Evolutionary conservation across 2,797 vertebrate species (phyloP).

Genomic region (Tadarida brasiliensis): DNA sequence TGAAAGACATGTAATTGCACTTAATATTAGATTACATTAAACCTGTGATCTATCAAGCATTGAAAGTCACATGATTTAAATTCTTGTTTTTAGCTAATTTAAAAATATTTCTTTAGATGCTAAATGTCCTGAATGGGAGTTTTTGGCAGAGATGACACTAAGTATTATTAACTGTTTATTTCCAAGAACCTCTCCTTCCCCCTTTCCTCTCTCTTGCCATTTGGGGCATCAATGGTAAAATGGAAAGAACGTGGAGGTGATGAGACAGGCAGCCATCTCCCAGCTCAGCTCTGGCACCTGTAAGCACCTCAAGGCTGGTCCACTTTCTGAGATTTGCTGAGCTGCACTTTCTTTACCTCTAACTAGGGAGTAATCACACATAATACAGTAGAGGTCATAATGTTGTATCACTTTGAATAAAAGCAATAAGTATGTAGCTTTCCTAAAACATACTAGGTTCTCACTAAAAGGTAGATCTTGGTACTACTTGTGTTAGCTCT

Average conservation of each 20-base stretch:
- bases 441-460: background rate
- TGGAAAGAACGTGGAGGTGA: background rate
- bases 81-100: background rate
- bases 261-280: background rate
- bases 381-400: background rate
- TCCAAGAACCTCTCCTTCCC: background rate
- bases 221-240: background rate
- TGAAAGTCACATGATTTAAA: background rate
- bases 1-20: background rate
- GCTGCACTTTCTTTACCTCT: background rate
- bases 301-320: background rate
- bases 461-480: background rate
- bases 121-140: background rate
- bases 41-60: background rate
- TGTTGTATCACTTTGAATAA: background rate
- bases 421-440: background rate
- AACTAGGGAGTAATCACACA: background rate
- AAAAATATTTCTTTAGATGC: background rate
- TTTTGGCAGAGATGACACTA: background rate
- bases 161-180: background rate
- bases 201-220: background rate
- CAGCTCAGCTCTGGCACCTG: background rate
- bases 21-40: background rate
- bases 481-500: background rate
- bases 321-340: background rate